Evolutionary conservation across 92 coral and sea anemone species (phyloP).

Genomic region (Actinostola sp.): DNA sequence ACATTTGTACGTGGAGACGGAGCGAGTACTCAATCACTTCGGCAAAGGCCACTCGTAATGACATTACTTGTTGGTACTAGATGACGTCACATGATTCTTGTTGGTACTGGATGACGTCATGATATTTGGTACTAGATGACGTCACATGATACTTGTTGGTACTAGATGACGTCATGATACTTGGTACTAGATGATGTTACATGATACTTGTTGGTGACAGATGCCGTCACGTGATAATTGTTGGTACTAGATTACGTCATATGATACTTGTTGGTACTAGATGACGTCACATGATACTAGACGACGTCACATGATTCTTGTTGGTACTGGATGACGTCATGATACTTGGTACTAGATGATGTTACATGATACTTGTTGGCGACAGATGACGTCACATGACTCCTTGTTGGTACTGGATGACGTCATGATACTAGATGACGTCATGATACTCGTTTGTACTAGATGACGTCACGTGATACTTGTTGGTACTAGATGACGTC

Average conservation of each 20-base stretch:
- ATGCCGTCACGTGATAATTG: too few relatives aligned
- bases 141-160: not conserved
- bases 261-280: not conserved
- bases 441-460: too few relatives aligned
- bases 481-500: not conserved
- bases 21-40: slow-evolving; percentile 67
- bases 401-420: too few relatives aligned
- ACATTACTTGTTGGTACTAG: not conserved
- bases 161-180: not conserved
- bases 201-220: too few relatives aligned
- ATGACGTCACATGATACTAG: too few relatives aligned
- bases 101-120: not conserved
- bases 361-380: not conserved
- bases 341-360: not conserved
- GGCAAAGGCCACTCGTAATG: not conserved
- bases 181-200: too few relatives aligned
- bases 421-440: too few relatives aligned
- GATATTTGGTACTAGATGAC: not conserved
- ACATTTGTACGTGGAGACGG: slow-evolving; percentile 79
- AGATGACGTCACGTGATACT: too few relatives aligned
- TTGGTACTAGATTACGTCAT: too few relatives aligned
- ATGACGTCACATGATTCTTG: not conserved
- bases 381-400: not conserved
- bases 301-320: not conserved
- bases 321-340: not conserved